These are phyloP conservation scores for Triplophysa siluroides DNA, from an alignment of 2,113 vertebrate species.

Conservation along the genomic window DNA sequence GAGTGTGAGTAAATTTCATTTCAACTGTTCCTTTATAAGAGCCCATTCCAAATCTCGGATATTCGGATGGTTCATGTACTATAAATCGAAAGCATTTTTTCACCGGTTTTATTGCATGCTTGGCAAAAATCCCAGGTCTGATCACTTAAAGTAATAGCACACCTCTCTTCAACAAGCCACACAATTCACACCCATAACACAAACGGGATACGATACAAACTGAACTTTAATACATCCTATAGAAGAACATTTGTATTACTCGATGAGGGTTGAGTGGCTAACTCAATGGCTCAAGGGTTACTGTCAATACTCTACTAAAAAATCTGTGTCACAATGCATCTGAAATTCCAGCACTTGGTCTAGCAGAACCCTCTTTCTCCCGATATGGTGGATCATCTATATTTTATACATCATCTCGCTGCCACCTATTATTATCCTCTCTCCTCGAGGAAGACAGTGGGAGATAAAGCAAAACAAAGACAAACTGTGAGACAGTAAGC, in stretches of 20 bases:
- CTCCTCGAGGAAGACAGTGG: conserved; percentile 10
- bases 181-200: background rate
- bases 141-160: background rate
- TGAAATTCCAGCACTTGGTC: background rate
- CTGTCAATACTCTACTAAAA: background rate
- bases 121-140: background rate
- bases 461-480: conserved; percentile 11
- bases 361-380: background rate
- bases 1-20: no score
- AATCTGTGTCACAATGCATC: background rate
- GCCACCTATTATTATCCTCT: conserved; percentile 7
- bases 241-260: no score
- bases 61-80: no score
- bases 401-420: conserved; percentile 30
- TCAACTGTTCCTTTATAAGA: no score
- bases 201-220: background rate
- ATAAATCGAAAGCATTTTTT: no score
- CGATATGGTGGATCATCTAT: conserved; percentile 15
- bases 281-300: no score
- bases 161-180: background rate
- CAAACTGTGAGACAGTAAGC: conserved; percentile 42
- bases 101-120: background rate
- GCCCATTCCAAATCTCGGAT: no score
- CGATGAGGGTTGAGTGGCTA: no score
- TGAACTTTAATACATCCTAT: background rate